Percentiles rank a stretch among this genome's conserved stretches.
Evolutionary conservation across 1,140 invertebrate species (phyloP).

Genomic region (Littorina saxatilis): DNA sequence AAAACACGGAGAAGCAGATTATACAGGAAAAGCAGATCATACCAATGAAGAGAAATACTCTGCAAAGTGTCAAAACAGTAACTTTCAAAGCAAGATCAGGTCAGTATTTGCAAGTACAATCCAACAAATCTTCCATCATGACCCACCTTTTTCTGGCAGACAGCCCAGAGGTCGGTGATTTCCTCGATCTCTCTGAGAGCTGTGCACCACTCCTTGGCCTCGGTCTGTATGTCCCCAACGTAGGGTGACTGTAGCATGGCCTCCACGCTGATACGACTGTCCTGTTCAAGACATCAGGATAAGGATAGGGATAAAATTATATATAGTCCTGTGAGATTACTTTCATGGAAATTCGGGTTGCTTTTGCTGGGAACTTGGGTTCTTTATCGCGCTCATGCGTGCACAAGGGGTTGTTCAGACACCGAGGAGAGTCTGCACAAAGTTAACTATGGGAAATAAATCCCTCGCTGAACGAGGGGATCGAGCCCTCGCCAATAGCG

Average conservation of each 20-base stretch:
- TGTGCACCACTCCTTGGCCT: constrained; percentile 64
- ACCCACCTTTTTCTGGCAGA: constrained; percentile 72
- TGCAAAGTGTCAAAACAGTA: background rate
- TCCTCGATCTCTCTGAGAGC: constrained; percentile 71
- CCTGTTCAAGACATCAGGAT: constrained; percentile 61
- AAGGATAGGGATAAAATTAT: background rate
- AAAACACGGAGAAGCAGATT: background rate
- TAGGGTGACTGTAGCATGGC: constrained; percentile 71
- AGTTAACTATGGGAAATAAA: no score
- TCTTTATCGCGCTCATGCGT: no score
- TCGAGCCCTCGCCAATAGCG: no score
- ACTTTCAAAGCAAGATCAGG: background rate
- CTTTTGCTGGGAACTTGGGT: no score
- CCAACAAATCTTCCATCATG: no score
- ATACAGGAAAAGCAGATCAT: background rate
- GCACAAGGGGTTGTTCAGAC: no score
- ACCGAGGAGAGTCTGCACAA: no score
- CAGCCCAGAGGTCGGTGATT: constrained; percentile 70
- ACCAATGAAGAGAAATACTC: background rate
- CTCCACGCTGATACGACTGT: constrained; percentile 69
- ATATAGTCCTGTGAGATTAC: no score
- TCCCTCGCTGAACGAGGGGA: no score
- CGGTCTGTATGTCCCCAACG: constrained; percentile 64
- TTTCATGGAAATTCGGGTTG: no score
- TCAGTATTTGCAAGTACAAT: no score